Evolutionary conservation across 2,797 vertebrate genomes (phyloP), one percentile per base, ranked within the genome.

Genomic region (Lates japonicus): DNA sequence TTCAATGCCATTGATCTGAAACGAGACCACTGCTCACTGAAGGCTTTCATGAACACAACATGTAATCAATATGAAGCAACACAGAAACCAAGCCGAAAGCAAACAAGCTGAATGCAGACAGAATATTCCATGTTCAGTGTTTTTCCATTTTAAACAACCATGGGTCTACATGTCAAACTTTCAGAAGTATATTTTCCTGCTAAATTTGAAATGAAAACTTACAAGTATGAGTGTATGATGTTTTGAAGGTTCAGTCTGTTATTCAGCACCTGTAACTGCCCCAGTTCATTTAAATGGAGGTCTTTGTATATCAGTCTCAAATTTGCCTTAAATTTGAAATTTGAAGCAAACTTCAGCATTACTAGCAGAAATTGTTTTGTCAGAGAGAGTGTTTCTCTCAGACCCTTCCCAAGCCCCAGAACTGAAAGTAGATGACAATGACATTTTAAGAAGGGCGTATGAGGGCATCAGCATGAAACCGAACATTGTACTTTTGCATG

Each of bases 1-100:
- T 70, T 66, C 5, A 31, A 75, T 33, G 1, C 9, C 57, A 81
- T 86, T 64, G 88, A 88, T 86, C 78, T 37, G 49, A 74, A 61
- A 52, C 10, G 22, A 84, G 76, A 79, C 29, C 54, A n/a, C 25
- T 16, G 0, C 79, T 74, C 1, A 20, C 67, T 16, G 33, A 67
- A 62, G 35, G 71, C 69, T 80, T 77, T 73, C 65, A 70, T 22
- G 48, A 19, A 59, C 64, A 42, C 62, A 42, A 63, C 76, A 54
- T 52, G 44, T 62, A 46, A 81, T 90, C 87, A 74, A 87, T 86
- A 62, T 0, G 25, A 63, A 66, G 66, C 51, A 57, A 46, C 52
- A 49, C 31, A 35, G 39, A 68, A 61, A 52, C 35, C 19, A 4
- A 73, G 62, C 33, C 57, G 54, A 80, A 72, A 41, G 41, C 29